Conservation (phyloP, 2,113 vertebrate genomes). For the Narcine bancroftii region DNA sequence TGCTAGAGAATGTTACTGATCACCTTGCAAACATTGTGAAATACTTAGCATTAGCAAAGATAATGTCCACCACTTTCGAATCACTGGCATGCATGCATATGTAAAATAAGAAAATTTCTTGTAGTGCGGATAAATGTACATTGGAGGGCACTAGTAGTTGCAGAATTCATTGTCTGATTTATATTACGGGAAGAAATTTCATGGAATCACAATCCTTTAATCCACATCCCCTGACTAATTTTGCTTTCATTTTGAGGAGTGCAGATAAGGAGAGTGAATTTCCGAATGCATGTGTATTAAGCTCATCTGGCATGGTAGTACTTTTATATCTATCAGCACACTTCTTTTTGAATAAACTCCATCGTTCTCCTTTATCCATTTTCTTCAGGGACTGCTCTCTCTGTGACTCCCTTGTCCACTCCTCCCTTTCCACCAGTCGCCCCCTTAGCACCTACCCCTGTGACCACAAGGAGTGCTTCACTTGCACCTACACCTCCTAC, state of each 20-base stretch:
- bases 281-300: not conserved
- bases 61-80: not conserved
- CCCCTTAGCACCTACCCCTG: too few species aligned
- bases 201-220: not conserved
- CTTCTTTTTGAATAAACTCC: not conserved
- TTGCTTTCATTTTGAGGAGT: not conserved
- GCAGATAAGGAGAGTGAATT: not conserved
- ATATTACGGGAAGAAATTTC: not conserved
- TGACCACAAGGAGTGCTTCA: too few species aligned
- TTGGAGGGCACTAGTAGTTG: not conserved
- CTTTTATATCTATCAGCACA: not conserved
- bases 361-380: too few species aligned
- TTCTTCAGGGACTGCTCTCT: too few species aligned
- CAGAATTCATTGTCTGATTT: not conserved
- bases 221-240: not conserved
- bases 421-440: too few species aligned
- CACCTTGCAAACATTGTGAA: too few species aligned
- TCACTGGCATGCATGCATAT: not conserved
- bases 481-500: too few species aligned
- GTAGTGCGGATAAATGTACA: not conserved
- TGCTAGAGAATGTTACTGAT: too few species aligned
- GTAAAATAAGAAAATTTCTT: not conserved
- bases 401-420: too few species aligned
- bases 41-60: too few species aligned
- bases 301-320: not conserved